A percentile compares a stretch with the other conserved stretches of the same genome.
phyloP scores from a whole-genome alignment of 2,797 vertebrate species.

The Hippopotamyrus pictus region DNA sequence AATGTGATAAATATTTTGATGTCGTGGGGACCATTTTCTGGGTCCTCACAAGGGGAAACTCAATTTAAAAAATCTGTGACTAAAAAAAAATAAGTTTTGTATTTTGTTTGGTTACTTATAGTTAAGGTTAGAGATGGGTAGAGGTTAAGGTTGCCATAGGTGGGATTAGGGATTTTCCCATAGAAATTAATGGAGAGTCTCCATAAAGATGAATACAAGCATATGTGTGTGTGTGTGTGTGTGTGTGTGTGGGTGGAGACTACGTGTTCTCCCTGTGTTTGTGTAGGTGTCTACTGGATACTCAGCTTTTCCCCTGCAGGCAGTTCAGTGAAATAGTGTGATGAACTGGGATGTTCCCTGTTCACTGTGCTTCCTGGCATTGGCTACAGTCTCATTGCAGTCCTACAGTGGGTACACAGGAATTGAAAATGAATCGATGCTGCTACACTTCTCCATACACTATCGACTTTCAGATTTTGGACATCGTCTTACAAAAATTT shows the following conservation, averaged over 20 bases:
- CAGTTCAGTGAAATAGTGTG: neutral
- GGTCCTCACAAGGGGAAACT: neutral
- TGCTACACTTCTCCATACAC: neutral
- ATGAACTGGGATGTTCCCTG: neutral
- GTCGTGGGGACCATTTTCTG: neutral
- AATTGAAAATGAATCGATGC: neutral
- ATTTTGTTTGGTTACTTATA: neutral
- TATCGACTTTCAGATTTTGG: neutral
- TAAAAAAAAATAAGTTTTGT: neutral
- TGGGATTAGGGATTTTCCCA: neutral
- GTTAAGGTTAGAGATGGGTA: neutral
- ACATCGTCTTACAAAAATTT: neutral
- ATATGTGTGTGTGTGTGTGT: neutral
- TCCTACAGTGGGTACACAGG: neutral
- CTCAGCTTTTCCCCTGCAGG: neutral
- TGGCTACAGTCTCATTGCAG: neutral
- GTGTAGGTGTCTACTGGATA: neutral
- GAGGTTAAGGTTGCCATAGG: neutral
- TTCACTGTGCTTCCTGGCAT: neutral
- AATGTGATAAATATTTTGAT: neutral
- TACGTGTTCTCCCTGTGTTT: neutral
- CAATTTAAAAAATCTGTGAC: neutral
- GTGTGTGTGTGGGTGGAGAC: neutral
- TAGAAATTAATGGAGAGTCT: neutral
- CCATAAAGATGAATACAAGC: neutral